Evolutionary conservation across 1,140 invertebrate species (phyloP).

Genomic region (Zaprionus kolodkinae): DNA sequence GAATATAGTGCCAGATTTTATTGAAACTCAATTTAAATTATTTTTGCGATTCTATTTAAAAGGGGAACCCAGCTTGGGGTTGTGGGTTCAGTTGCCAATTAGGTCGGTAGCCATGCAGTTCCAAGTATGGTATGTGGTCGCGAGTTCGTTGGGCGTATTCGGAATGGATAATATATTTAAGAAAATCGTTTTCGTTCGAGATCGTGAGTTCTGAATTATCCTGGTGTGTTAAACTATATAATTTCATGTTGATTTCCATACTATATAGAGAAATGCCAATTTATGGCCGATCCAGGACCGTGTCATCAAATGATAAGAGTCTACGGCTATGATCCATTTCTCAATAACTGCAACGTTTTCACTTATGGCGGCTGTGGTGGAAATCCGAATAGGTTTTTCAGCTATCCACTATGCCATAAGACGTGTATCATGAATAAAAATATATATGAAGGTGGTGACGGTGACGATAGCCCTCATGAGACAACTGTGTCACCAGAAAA

Average conservation of each 20-base stretch:
- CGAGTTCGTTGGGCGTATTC: not conserved
- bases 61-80: not conserved
- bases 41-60: not conserved
- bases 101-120: constrained; percentile 17
- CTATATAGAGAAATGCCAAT: constrained; percentile 25
- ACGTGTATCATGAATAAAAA: not conserved
- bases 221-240: not conserved
- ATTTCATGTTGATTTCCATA: not conserved
- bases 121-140: not conserved
- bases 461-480: no score
- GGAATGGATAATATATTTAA: not conserved
- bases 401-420: constrained; percentile 6
- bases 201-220: constrained; percentile 19
- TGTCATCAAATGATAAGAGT: constrained; percentile 1
- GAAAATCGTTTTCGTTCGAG: not conserved
- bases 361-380: constrained; percentile 51
- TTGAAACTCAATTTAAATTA: not conserved
- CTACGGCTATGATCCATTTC: constrained; percentile 27
- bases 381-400: constrained; percentile 53
- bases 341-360: constrained; percentile 15
- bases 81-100: constrained; percentile 5
- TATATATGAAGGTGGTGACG: not conserved
- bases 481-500: no score
- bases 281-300: constrained; percentile 23
- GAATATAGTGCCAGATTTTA: not conserved